A percentile compares a stretch with the other conserved stretches of the same genome.
phyloP scores from a whole-genome alignment of 1,140 invertebrate species.

The Hylaeus anthracinus region DNA sequence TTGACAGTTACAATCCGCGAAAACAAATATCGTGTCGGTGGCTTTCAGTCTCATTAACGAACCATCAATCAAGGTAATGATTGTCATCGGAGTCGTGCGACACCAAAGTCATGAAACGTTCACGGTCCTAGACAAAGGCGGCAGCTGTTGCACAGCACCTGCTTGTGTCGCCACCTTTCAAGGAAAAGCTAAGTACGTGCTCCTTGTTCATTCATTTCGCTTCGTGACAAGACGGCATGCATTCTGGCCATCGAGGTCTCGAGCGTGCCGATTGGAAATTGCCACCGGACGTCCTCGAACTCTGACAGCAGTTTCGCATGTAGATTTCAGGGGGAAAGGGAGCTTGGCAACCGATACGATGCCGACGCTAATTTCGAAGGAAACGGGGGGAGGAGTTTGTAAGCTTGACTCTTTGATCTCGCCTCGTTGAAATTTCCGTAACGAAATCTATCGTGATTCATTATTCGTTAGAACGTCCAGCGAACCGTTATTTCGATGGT shows the following conservation, averaged over 20 bases:
- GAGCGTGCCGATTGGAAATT: constrained; percentile 33
- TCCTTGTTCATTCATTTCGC: constrained; percentile 26
- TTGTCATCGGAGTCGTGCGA: neutral
- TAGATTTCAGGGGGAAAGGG: neutral
- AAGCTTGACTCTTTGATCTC: neutral
- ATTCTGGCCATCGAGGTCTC: constrained; percentile 5
- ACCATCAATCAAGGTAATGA: neutral
- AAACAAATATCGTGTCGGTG: too few relatives aligned
- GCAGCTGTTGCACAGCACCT: constrained; percentile 56
- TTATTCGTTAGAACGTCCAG: neutral
- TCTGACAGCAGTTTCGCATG: constrained; percentile 19
- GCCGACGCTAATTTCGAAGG: neutral
- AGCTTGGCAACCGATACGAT: constrained; percentile 21
- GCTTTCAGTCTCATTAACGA: too few relatives aligned
- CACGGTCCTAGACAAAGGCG: constrained; percentile 51
- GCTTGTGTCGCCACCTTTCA: constrained; percentile 49
- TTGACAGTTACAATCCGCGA: too few relatives aligned
- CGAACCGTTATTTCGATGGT: too few relatives aligned
- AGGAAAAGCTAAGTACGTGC: constrained; percentile 45
- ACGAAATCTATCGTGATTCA: neutral
- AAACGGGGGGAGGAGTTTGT: neutral
- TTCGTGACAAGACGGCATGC: neutral
- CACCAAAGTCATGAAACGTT: constrained; percentile 16
- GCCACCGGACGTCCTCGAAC: constrained; percentile 48
- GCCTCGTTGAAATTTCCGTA: neutral